Evolutionary conservation across 2,888 invertebrate genomes (phyloP), one percentile per base, ranked within the genome.

Genomic region (Nomada lathburiana): DNA sequence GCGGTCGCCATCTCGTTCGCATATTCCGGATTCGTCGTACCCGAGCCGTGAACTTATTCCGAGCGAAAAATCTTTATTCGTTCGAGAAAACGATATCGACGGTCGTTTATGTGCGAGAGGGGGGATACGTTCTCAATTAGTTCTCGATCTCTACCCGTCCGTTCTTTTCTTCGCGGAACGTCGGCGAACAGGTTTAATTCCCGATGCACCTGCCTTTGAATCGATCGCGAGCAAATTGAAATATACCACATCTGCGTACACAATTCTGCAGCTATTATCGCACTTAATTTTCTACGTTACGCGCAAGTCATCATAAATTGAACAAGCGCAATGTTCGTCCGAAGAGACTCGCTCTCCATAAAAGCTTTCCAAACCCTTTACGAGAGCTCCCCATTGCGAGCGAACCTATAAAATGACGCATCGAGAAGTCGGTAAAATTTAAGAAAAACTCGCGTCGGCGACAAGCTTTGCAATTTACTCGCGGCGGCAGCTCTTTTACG

Each of bases 21-120:
- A 75, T 84, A 84, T 86, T 86, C 87, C 77, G 53, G 79, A 79
- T 71, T 69, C 73, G 18, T 20, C 57, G 53, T 23, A 2, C n/a
- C 2, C 57, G 7, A 44, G 18, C 42, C 52, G 63, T 64, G 50
- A 72, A 79, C 79, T 80, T 80, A 63, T 72, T 52, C 26, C 55
- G 23, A 20, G 42, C 20, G 55, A 70, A 76, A 50, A 67, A 63
- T 55, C 62, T 57, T 20, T 7, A 29, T 68, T 70, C 63, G 67
- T 23, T 29, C 60, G 59, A 3, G 9, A 23, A 29, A 53, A 65
- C 20, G 26, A 16, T 64, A 36, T 44, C 57, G 5, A 36, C 13
- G 53, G n/a, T 67, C 36, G 36, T 36, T n/a, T 20, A 42, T n/a
- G 42, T 20, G 13, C 13, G 11, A 44, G 42, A 26, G 11, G n/a